Evolutionary conservation across 1,140 invertebrate genomes (phyloP).

Genomic region (Drosophila pallidifrons): DNA sequence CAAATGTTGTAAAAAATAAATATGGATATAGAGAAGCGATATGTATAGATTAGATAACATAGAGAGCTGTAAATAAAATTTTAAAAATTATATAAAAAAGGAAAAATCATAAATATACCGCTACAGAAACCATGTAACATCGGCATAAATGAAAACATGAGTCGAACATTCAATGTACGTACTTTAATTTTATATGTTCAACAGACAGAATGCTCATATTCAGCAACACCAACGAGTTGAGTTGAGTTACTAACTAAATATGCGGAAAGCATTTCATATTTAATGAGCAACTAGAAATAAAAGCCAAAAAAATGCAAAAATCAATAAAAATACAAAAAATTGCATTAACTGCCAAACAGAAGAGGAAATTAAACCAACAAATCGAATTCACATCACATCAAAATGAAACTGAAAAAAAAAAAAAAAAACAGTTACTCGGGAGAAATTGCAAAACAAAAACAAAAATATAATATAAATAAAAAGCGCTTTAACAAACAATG

Average conservation of each 20-base stretch:
- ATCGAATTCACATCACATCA: conserved; percentile 29
- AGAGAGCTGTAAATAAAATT: conserved; percentile 76
- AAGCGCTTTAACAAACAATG: conserved; percentile 43
- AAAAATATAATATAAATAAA: conserved; percentile 22
- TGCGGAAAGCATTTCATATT: conserved; percentile 39
- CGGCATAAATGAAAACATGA: not conserved
- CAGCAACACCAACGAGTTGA: conserved; percentile 11
- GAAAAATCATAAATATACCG: conserved; percentile 61
- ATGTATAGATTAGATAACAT: conserved; percentile 69
- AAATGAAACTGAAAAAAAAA: not conserved
- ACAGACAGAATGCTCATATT: conserved; percentile 19
- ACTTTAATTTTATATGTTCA: conserved; percentile 18
- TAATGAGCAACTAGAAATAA: conserved; percentile 46
- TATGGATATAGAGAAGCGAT: conserved; percentile 47
- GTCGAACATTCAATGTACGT: conserved; percentile 26
- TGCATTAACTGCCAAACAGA: conserved; percentile 29
- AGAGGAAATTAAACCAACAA: conserved; percentile 11
- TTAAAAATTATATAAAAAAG: conserved; percentile 68
- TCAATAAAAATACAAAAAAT: conserved; percentile 15
- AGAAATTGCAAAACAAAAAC: conserved; percentile 13
- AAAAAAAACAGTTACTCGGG: conserved; percentile 8
- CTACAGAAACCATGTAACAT: conserved; percentile 24
- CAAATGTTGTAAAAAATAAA: conserved; percentile 70
- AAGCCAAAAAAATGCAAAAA: conserved; percentile 8
- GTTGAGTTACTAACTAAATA: conserved; percentile 30